Base-by-base conservation (phyloP, 1,140 invertebrate genomes). In the Drosophila albomicans region DNA sequence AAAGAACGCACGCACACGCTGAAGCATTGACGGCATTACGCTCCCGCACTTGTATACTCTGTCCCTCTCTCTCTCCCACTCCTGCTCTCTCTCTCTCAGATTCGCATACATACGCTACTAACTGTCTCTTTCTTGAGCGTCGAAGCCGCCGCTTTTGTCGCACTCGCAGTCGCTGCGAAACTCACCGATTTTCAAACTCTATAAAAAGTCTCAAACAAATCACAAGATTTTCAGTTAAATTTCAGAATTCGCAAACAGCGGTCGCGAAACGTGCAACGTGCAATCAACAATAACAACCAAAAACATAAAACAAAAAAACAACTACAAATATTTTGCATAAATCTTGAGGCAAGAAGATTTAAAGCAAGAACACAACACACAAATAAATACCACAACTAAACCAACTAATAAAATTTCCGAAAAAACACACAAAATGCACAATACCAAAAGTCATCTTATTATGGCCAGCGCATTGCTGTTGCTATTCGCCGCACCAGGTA, bases 191-290 rank as follows among this genome's bases (percentile, higher is more conserved):
- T 48, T 63, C 75, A 87, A 78, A 78, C 71, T 84, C 75, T 91
- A 91, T 91, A 91, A 90, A 91, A 91, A 84, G 75, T 91, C 86
- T 87, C 77, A 87, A 87, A 78, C 82, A 89, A 91, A 90, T 91
- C 85, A 90, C 63, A 90, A 90, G 86, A 91, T 91, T 91, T 91
- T 91, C 90, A 91, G 90, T 91, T 91, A 78, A 91, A 81, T 84
- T 91, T 81, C 61, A 66, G 86, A 91, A 91, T 87, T 91, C 66
- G 72, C 71, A 81, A 90, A 79, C 66, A 58, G 70, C 86, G 80
- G 85, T 91, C 73, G 74, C 70, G 56, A 38, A 62, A 58, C 51
- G 46, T 48, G 32, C 61, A 35, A 59, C 20, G 28, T 49, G 28
- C 28, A 58, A 45, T 16, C 32, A 30, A 52, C 5, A 8, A 32